Conservation (phyloP, 2,888 invertebrate genomes). For the Aplocera efformata region DNA sequence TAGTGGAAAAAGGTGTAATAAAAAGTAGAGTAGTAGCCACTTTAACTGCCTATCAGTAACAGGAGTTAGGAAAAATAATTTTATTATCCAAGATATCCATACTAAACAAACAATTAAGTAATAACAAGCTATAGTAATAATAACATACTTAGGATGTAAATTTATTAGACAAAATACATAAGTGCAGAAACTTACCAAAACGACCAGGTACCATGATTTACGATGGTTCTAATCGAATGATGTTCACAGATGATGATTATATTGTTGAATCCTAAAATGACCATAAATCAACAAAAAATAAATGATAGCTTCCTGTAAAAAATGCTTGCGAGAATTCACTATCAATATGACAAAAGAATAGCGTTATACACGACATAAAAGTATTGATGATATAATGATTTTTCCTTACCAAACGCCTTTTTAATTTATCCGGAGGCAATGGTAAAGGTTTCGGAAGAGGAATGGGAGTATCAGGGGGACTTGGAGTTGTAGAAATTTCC, state of each 20-base stretch:
- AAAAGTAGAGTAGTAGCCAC: too few species aligned
- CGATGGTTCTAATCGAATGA: slow-evolving; percentile 1
- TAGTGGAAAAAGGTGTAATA: too few species aligned
- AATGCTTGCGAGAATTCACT: background rate
- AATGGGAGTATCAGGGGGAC: background rate
- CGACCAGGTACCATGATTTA: background rate
- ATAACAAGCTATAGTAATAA: too few species aligned
- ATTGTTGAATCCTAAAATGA: slow-evolving; percentile 6
- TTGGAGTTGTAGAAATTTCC: slow-evolving; percentile 6
- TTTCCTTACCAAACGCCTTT: slow-evolving; percentile 15
- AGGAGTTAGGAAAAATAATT: too few species aligned
- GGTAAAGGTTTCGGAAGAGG: slow-evolving; percentile 6
- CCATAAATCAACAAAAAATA: background rate
- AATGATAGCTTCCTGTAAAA: too few species aligned
- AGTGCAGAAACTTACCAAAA: background rate
- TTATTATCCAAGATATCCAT: too few species aligned
- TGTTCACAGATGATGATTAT: slow-evolving; percentile 5
- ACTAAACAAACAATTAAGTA: too few species aligned
- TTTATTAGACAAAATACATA: too few species aligned
- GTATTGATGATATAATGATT: background rate
- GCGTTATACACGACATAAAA: too few species aligned
- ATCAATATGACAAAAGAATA: too few species aligned
- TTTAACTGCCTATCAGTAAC: too few species aligned
- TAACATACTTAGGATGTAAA: too few species aligned
- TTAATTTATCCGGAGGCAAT: slow-evolving; percentile 16